Base-by-base conservation (phyloP, 2,797 vertebrate species). In the Falco biarmicus region DNA sequence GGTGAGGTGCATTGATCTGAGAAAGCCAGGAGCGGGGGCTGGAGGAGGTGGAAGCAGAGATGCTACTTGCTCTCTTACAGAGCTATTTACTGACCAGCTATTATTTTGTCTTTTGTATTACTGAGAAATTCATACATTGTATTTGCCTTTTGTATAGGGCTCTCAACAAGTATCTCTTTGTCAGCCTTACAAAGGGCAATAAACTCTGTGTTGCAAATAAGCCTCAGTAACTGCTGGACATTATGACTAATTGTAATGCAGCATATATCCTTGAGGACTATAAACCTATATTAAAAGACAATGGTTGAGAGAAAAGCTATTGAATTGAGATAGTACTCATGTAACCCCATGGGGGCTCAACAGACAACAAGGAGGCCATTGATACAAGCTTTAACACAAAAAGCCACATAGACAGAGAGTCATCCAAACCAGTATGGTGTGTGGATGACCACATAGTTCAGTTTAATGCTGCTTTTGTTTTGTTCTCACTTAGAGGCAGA, bases 331-430 rank as follows among this genome's bases (percentile, higher is more conserved):
- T 96, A 98, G 98, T 96, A 97, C 98, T 98, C 97, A 97, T 93
- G 97, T 98, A 97, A 98, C 98, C 98, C 97, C 96, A 95, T 29
- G 91, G 97, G 98, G 98, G 97, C 96, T 82, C 91, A 66, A 90
- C 80, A 96, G 97, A 97, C 98, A 97, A 98, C 98, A 98, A 98
- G 98, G 97, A 97, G 75, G 70, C 98, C 95, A 98, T 98, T 98
- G 98, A 98, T 87, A 96, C 66, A 45, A 86, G 95, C 93, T 76
- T 87, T 97, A 86, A 87, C 89, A 93, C 96, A 93, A 97, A 97
- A 98, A 97, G 96, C 96, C 97, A 73, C 91, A 87, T 95, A 97
- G 96, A 95, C 88, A 37, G 88, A 96, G 96, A 97, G 94, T 97
- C 97, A 97, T 97, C 97, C 97, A 96, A 97, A 94, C 96, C 97